These are phyloP conservation scores for Gnatocerus cornutus DNA, from an alignment of 2,888 invertebrate genomes.

Conservation along the genomic window DNA sequence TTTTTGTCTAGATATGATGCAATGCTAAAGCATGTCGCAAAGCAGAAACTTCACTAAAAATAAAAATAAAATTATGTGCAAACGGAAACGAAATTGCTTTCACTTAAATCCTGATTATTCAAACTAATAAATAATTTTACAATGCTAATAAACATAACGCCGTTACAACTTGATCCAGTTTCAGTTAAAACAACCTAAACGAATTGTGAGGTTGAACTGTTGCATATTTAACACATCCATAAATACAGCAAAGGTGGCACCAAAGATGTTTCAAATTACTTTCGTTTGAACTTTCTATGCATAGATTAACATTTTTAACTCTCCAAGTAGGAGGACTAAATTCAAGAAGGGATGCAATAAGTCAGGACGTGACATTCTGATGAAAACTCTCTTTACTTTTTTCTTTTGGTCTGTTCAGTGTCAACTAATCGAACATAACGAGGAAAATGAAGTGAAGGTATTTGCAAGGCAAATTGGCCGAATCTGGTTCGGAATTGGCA, in stretches of 20 bases:
- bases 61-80: too few relatives aligned
- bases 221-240: neutral
- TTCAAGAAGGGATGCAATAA: conserved; percentile 4
- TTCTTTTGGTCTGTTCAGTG: neutral
- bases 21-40: too few relatives aligned
- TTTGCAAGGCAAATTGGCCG: conserved; percentile 3
- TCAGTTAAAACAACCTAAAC: neutral
- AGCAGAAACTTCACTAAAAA: too few relatives aligned
- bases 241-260: neutral
- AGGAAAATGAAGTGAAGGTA: neutral
- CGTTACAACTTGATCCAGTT: too few relatives aligned
- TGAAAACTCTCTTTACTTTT: neutral
- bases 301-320: conserved; percentile 13
- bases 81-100: too few relatives aligned
- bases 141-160: too few relatives aligned
- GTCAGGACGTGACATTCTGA: neutral
- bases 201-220: conserved; percentile 1
- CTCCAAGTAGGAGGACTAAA: neutral
- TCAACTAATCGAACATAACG: neutral
- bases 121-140: too few relatives aligned
- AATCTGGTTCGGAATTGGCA: neutral
- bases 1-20: too few relatives aligned
- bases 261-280: conserved; percentile 8
- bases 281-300: conserved; percentile 3
- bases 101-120: too few relatives aligned